A percentile compares a stretch with the other conserved stretches of the same genome.
These are phyloP conservation scores for Parasteatoda lunata DNA, from an alignment of 2,888 invertebrate species.

Conservation along the genomic window DNA sequence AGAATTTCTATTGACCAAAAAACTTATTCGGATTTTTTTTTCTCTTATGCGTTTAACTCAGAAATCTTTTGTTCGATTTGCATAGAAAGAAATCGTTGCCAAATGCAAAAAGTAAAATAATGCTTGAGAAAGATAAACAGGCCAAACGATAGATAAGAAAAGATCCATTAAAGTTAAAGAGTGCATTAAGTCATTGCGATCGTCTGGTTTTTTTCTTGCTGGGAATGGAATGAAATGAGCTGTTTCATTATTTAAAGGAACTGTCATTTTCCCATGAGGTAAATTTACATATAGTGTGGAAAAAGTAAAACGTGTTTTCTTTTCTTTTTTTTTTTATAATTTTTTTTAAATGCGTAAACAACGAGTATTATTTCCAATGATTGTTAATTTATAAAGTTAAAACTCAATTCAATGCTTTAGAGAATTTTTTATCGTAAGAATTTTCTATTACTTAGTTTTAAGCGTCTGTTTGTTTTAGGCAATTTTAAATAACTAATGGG, in stretches of 20 bases:
- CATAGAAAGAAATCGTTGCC: slow-evolving; percentile 30
- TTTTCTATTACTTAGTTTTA: too few species aligned
- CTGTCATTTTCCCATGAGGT: too few species aligned
- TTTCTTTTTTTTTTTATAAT: too few species aligned
- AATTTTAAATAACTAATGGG: too few species aligned
- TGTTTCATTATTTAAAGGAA: not conserved
- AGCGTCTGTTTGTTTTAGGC: too few species aligned
- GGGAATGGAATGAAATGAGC: not conserved
- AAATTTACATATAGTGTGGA: too few species aligned
- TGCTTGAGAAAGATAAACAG: slow-evolving; percentile 22
- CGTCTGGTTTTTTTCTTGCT: slow-evolving; percentile 1
- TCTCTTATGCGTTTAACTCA: not conserved
- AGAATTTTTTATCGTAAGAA: too few species aligned
- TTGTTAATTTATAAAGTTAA: too few species aligned
- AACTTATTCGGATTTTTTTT: slow-evolving; percentile 35
- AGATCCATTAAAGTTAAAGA: slow-evolving; percentile 3
- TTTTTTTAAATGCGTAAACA: too few species aligned
- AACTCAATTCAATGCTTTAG: too few species aligned
- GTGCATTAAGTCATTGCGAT: slow-evolving; percentile 18
- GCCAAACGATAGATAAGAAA: not conserved
- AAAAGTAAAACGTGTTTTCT: too few species aligned
- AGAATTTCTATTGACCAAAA: slow-evolving; percentile 32
- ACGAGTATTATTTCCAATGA: too few species aligned
- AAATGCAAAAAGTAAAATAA: not conserved
- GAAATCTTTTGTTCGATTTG: slow-evolving; percentile 39